These are phyloP conservation scores for Anniella stebbinsi DNA, from an alignment of 2,797 vertebrate genomes.

Conservation along the genomic window DNA sequence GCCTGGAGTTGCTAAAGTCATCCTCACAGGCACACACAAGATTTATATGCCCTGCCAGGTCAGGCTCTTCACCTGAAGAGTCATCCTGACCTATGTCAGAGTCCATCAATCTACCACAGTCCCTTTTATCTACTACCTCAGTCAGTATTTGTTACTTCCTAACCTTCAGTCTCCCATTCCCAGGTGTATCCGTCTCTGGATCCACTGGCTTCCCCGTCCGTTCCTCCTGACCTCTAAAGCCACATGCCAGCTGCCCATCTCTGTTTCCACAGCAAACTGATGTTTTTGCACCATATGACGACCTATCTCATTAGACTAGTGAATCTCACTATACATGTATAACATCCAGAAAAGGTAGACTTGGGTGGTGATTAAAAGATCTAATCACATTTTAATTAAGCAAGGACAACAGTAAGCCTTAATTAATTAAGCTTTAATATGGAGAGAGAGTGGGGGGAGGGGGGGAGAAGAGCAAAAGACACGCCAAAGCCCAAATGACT, in stretches of 20 bases:
- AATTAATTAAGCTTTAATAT: not conserved
- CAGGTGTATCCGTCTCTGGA: not conserved
- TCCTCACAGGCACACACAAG: too few species aligned
- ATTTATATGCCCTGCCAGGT: too few species aligned
- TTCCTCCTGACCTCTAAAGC: not conserved
- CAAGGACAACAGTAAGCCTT: not conserved
- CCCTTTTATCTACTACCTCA: not conserved
- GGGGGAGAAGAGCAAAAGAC: not conserved
- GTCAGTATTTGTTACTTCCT: not conserved
- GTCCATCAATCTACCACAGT: too few species aligned
- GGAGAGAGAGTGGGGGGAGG: not conserved
- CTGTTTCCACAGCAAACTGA: not conserved
- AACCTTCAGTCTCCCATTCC: not conserved
- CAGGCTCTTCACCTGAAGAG: too few species aligned
- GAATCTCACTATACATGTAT: not conserved
- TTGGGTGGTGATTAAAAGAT: constrained; percentile 4
- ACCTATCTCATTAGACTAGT: not conserved
- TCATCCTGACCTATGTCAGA: too few species aligned
- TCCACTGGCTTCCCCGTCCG: too few species aligned
- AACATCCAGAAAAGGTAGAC: not conserved
- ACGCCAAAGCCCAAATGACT: not conserved
- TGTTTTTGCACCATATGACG: not conserved
- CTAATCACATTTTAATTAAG: constrained; percentile 20
- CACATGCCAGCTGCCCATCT: not conserved
- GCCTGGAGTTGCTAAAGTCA: too few species aligned